Percentiles rank a stretch among this genome's conserved stretches.
Conservation (phyloP, 2,888 invertebrate genomes). For the Cerceris ruficornis region DNA sequence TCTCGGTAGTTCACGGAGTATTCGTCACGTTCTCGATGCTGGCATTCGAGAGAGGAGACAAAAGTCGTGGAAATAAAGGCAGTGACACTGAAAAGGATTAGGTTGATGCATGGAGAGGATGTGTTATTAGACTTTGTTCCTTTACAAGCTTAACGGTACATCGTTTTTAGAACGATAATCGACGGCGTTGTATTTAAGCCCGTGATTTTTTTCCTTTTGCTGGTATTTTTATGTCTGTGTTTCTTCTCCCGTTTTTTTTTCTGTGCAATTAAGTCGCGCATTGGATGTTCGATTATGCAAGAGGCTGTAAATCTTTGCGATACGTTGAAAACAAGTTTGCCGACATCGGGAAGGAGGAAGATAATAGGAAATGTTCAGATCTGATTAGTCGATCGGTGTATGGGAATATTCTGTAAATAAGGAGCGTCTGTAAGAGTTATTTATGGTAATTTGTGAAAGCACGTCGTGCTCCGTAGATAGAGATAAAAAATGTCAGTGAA, state of each 20-base stretch:
- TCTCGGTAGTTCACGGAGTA: neutral
- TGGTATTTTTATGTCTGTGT: neutral
- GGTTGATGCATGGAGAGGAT: neutral
- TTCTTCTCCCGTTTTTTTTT: neutral
- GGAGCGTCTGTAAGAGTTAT: slow-evolving; percentile 6
- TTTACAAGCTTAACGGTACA: too few relatives aligned
- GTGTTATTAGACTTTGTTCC: too few relatives aligned
- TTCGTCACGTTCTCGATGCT: slow-evolving; percentile 11
- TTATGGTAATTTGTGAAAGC: slow-evolving; percentile 26
- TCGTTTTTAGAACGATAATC: neutral
- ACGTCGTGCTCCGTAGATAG: slow-evolving; percentile 1
- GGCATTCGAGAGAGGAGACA: neutral
- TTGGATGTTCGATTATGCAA: neutral
- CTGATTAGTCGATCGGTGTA: slow-evolving; percentile 21
- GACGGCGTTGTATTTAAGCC: neutral
- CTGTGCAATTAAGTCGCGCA: neutral
- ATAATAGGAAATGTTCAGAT: slow-evolving; percentile 30
- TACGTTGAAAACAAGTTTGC: slow-evolving; percentile 40
- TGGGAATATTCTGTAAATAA: slow-evolving; percentile 22
- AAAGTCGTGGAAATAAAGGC: neutral
- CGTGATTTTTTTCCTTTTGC: neutral
- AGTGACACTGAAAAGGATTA: neutral
- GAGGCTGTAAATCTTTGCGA: slow-evolving; percentile 10
- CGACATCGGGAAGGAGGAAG: slow-evolving; percentile 34
- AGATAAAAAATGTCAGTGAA: slow-evolving; percentile 11